phyloP scores from a whole-genome alignment of 2,797 vertebrate genomes.

The Pipistrellus kuhlii region DNA sequence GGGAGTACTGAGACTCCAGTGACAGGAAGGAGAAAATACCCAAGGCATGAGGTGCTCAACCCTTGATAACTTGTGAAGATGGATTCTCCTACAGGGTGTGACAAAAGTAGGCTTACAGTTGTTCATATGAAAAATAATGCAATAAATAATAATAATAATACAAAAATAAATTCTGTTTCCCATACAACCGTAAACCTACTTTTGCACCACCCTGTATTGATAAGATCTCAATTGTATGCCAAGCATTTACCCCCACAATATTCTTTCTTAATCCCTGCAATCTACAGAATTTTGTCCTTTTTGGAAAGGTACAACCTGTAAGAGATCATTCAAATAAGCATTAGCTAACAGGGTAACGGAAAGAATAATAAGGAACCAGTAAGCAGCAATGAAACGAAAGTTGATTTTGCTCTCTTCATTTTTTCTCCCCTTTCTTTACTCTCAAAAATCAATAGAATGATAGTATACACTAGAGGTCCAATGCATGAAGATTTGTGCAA shows the following conservation, averaged over 20 bases:
- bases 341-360: not conserved
- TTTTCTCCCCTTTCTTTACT: not conserved
- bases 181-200: not conserved
- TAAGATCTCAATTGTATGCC: not conserved
- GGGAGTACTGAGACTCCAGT: constrained; percentile 11
- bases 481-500: too few relatives aligned
- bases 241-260: not conserved
- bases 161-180: not conserved
- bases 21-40: not conserved
- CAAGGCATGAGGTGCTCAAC: not conserved
- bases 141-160: not conserved
- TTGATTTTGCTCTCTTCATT: not conserved
- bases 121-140: not conserved
- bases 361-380: not conserved
- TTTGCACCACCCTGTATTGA: not conserved
- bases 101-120: not conserved
- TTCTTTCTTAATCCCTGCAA: not conserved
- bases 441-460: not conserved
- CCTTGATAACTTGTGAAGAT: not conserved
- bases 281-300: not conserved
- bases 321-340: constrained; percentile 25
- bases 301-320: not conserved
- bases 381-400: not conserved
- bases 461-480: not conserved
- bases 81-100: not conserved